Conservation (phyloP, 2,888 invertebrate genomes). For the Drosophila monieri region DNA sequence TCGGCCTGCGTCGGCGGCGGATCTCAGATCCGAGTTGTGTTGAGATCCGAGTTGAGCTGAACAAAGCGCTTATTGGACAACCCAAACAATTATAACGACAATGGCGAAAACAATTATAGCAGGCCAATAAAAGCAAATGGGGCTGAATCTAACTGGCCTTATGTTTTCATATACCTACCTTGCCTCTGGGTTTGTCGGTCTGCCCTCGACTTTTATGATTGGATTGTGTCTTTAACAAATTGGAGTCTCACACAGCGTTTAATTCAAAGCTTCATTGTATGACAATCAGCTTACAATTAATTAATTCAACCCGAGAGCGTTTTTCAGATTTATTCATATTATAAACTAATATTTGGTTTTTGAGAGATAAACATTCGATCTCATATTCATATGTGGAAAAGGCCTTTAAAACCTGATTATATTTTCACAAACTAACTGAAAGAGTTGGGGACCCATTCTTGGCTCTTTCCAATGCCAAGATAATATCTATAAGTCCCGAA, state of each 20-base stretch:
- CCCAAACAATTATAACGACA: constrained; percentile 22
- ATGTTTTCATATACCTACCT: background rate
- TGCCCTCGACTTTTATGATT: constrained; percentile 23
- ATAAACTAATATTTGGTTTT: background rate
- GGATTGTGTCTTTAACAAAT: constrained; percentile 2
- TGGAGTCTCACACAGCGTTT: constrained; percentile 3
- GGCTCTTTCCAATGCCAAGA: background rate
- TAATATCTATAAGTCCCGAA: background rate
- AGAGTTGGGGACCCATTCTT: background rate
- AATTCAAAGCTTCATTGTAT: constrained; percentile 1
- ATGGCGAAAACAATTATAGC: constrained; percentile 22
- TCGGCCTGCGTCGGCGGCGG: constrained; percentile 40
- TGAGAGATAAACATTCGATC: background rate
- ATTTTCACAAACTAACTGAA: background rate
- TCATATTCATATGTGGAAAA: background rate
- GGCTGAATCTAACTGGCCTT: constrained; percentile 25
- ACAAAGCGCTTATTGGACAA: constrained; percentile 29
- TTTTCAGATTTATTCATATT: background rate
- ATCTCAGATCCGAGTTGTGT: constrained; percentile 3
- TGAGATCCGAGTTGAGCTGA: constrained; percentile 5
- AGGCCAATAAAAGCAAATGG: constrained; percentile 17
- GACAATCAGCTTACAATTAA: constrained; percentile 4
- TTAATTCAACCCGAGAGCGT: background rate
- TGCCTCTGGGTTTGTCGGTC: constrained; percentile 3
- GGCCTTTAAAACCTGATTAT: background rate